These are phyloP conservation scores for Vanessa tameamea DNA, from an alignment of 1,140 invertebrate species.

Conservation along the genomic window DNA sequence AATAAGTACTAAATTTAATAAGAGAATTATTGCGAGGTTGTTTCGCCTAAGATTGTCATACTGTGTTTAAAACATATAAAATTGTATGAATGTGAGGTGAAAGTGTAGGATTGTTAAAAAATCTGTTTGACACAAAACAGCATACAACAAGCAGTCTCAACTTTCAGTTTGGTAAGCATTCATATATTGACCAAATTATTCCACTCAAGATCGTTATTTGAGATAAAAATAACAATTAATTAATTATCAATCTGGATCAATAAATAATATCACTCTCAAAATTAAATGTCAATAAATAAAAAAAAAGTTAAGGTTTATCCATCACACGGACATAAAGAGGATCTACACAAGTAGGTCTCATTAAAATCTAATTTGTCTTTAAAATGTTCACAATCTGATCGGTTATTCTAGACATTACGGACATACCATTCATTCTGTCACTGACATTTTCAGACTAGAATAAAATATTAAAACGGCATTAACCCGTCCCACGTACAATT, in stretches of 20 bases:
- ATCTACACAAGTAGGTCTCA: slow-evolving; percentile 8
- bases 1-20: slow-evolving; percentile 44
- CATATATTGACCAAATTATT: slow-evolving; percentile 29
- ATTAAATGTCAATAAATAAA: slow-evolving; percentile 52
- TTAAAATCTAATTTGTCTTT: slow-evolving; percentile 23
- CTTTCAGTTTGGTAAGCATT: slow-evolving; percentile 29
- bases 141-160: slow-evolving; percentile 23
- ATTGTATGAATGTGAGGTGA: slow-evolving; percentile 5
- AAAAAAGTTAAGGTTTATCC: slow-evolving; percentile 36
- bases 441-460: slow-evolving; percentile 74
- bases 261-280: slow-evolving; percentile 41
- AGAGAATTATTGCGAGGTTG: slow-evolving; percentile 36
- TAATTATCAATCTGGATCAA: slow-evolving; percentile 35
- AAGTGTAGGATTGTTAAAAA: slow-evolving; percentile 10
- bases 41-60: slow-evolving; percentile 25
- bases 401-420: slow-evolving; percentile 13
- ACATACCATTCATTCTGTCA: slow-evolving; percentile 64
- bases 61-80: slow-evolving; percentile 7
- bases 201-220: slow-evolving; percentile 6
- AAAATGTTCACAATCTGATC: slow-evolving; percentile 10
- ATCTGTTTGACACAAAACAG: slow-evolving; percentile 22
- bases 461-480: slow-evolving; percentile 58
- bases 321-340: slow-evolving; percentile 12
- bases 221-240: slow-evolving; percentile 28
- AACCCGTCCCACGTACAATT: slow-evolving; percentile 52